These are phyloP conservation scores for Spodoptera exigua DNA, from an alignment of 2,888 invertebrate genomes.

Conservation along the genomic window DNA sequence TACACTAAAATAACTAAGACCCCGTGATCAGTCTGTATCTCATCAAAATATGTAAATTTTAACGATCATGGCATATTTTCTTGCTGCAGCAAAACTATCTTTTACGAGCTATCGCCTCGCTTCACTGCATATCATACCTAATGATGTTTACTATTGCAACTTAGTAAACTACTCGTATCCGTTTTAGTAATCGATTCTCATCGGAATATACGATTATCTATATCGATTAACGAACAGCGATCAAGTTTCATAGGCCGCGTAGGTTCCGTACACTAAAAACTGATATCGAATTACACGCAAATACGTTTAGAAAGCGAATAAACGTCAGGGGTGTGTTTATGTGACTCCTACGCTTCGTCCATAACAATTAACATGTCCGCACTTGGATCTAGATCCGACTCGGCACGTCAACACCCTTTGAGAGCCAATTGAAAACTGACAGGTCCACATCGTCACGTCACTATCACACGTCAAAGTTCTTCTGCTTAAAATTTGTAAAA, in stretches of 20 bases:
- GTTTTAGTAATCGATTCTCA: slow-evolving; percentile 57
- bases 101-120: slow-evolving; percentile 46
- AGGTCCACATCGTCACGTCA: slow-evolving; percentile 80
- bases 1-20: slow-evolving; percentile 40
- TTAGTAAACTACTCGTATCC: slow-evolving; percentile 49
- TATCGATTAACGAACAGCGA: slow-evolving; percentile 46
- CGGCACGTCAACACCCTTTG: slow-evolving; percentile 81
- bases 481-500: slow-evolving; percentile 74
- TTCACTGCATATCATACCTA: slow-evolving; percentile 40
- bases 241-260: slow-evolving; percentile 42
- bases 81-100: slow-evolving; percentile 45
- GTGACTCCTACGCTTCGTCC: slow-evolving; percentile 69
- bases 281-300: slow-evolving; percentile 41
- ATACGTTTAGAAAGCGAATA: slow-evolving; percentile 39
- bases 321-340: slow-evolving; percentile 50
- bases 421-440: slow-evolving; percentile 83
- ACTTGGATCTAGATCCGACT: slow-evolving; percentile 78
- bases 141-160: slow-evolving; percentile 54
- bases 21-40: slow-evolving; percentile 43
- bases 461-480: slow-evolving; percentile 75
- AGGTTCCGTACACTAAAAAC: slow-evolving; percentile 29
- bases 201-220: slow-evolving; percentile 55
- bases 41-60: slow-evolving; percentile 57
- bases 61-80: slow-evolving; percentile 46
- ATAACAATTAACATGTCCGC: slow-evolving; percentile 85